These are phyloP conservation scores for Choristoneura fumiferana DNA, from an alignment of 1,140 invertebrate genomes.

Conservation along the genomic window DNA sequence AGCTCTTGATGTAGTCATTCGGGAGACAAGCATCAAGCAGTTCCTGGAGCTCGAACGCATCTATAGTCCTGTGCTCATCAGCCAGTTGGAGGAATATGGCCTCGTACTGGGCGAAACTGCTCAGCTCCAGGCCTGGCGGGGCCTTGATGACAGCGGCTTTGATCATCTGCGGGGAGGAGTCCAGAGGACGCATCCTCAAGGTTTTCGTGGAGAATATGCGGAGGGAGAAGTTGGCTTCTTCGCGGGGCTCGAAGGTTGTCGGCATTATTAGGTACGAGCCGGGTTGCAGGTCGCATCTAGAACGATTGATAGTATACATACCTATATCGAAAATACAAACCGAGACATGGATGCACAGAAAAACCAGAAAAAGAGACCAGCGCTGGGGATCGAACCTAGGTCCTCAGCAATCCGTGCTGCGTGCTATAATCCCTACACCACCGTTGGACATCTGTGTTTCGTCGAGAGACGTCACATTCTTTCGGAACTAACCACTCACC, in stretches of 20 bases:
- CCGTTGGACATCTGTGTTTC: no score
- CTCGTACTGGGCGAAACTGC: slow-evolving; percentile 92
- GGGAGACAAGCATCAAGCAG: slow-evolving; percentile 94
- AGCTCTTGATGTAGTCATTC: slow-evolving; percentile 97
- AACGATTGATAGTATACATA: slow-evolving; percentile 1
- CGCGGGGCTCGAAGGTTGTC: slow-evolving; percentile 94
- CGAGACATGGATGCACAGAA: no score
- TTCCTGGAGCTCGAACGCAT: slow-evolving; percentile 95
- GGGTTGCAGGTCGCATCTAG: slow-evolving; percentile 87
- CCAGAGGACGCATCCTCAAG: slow-evolving; percentile 90
- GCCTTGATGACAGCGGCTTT: slow-evolving; percentile 88
- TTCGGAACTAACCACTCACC: no score
- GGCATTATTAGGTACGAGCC: slow-evolving; percentile 92
- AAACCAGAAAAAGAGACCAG: no score
- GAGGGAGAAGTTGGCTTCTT: slow-evolving; percentile 92
- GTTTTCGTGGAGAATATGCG: slow-evolving; percentile 90
- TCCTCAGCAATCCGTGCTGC: no score
- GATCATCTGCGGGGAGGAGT: slow-evolving; percentile 85
- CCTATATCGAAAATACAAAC: no score
- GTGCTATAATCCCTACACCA: no score
- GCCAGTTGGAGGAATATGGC: slow-evolving; percentile 93
- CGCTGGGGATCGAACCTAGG: no score
- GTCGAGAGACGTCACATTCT: no score
- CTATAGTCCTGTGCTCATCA: slow-evolving; percentile 93
- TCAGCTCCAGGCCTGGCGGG: slow-evolving; percentile 81